These are phyloP conservation scores for Sphyrna mokarran DNA, from an alignment of 2,113 vertebrate genomes.

Conservation along the genomic window DNA sequence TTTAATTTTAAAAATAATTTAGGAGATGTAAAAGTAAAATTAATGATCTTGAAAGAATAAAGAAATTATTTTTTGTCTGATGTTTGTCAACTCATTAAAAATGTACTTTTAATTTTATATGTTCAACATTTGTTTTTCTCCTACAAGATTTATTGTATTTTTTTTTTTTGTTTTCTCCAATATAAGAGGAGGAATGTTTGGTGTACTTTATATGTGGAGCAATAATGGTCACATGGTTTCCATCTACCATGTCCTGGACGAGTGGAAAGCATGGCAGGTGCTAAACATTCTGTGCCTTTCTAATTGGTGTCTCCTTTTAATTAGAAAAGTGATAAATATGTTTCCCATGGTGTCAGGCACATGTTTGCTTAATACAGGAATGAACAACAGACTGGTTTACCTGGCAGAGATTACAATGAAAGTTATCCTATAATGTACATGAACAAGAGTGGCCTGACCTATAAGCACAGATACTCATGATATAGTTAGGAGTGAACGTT, in stretches of 20 bases:
- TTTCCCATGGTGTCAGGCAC: background rate
- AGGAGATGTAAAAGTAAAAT: background rate
- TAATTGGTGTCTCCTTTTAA: background rate
- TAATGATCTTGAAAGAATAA: background rate
- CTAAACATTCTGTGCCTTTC: background rate
- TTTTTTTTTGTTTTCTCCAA: background rate
- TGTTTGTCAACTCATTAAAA: background rate
- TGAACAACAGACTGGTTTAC: background rate
- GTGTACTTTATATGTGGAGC: background rate
- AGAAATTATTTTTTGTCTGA: background rate
- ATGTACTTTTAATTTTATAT: background rate
- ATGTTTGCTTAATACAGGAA: background rate
- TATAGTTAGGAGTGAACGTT: background rate
- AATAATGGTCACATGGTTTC: background rate
- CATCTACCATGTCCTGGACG: background rate
- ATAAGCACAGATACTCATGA: background rate
- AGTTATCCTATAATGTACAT: background rate
- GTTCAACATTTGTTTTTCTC: background rate
- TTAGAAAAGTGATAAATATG: background rate
- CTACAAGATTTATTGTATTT: background rate
- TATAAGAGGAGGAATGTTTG: background rate
- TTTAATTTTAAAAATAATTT: background rate
- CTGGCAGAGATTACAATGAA: background rate
- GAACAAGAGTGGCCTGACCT: background rate
- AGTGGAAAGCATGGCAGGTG: background rate